Evolutionary conservation across 2,113 vertebrate genomes (phyloP).

Genomic region (Toxotes chatareus): DNA sequence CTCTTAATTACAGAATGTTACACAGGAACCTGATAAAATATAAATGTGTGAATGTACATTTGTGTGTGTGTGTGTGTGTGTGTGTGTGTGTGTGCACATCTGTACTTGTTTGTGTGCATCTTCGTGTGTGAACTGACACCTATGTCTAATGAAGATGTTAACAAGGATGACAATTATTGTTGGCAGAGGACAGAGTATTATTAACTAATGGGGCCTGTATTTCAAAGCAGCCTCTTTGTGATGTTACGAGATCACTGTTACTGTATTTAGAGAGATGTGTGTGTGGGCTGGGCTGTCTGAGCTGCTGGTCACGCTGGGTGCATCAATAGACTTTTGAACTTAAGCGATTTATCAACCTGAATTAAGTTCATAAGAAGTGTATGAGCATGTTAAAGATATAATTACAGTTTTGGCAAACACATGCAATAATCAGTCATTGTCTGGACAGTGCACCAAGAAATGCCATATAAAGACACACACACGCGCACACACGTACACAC

Average conservation of each 20-base stretch:
- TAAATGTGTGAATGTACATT: constrained; percentile 12
- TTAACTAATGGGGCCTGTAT: constrained; percentile 19
- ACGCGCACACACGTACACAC: background rate
- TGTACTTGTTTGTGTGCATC: constrained; percentile 10
- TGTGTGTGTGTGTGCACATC: constrained; percentile 1
- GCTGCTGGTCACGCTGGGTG: background rate
- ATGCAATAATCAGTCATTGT: background rate
- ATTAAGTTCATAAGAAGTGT: background rate
- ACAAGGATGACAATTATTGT: constrained; percentile 32
- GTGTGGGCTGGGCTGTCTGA: too few relatives aligned
- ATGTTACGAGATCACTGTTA: constrained; percentile 13
- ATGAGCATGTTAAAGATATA: background rate
- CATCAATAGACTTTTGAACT: background rate
- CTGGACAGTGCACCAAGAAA: background rate
- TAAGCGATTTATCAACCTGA: background rate
- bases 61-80: background rate
- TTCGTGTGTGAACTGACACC: constrained; percentile 17
- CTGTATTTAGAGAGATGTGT: constrained; percentile 3
- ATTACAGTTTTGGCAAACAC: background rate
- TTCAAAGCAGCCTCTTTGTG: constrained; percentile 16
- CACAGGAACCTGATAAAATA: constrained; percentile 38
- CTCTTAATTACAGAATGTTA: constrained; percentile 41
- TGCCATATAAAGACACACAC: background rate
- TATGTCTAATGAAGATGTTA: constrained; percentile 52
- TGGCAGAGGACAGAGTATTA: constrained; percentile 28